Evolutionary conservation across 2,888 invertebrate species (phyloP), one percentile per base, ranked within the genome.

Genomic region (Electrophaes corylata): DNA sequence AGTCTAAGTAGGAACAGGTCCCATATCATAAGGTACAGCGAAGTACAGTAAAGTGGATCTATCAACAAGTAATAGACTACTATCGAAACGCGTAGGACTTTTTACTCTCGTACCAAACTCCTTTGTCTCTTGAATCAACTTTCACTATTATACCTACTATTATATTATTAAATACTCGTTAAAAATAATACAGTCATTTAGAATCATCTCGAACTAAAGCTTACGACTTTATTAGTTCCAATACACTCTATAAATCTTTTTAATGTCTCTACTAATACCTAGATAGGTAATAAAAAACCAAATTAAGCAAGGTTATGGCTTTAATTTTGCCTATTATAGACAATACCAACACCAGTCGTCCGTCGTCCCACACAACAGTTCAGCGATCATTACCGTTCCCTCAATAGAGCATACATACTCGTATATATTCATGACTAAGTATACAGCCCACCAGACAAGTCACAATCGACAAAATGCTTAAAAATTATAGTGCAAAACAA

Each of bases 331-430:
- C 50, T 5, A 31, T 50, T 50, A 50, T 11, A 45, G 10, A 23
- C 16, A 44, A 44, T n/a, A 51, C 40, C 31, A 47, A 33, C 40
- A 40, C 18, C 29, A 1, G 12, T 19, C 14, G 10, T 0, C 16
- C 23, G 14, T 0, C 39, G 31, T 59, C 44, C 44, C 57, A 43
- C 39, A 26, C n/a, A 16, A 43, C 37, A 46, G 33, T 46, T 44
- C 37, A 47, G 43, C n/a, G 26, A 57, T 44, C 52, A 35, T 23
- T 47, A 48, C 33, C 43, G 37, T 47, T 57, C 51, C 51, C 44
- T 47, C 18, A 56, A 29, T 48, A 54, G 18, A 47, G 33, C 48
- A n/a, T n/a, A n/a, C n/a, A n/a, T n/a, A n/a, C n/a, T n/a, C 18
- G 8, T 43, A 43, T n/a, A 23, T n/a, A 51, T 41, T 44, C 35